A percentile compares a stretch with the other conserved stretches of the same genome.
Conservation (phyloP, 1,140 invertebrate genomes). For the Galleria mellonella region DNA sequence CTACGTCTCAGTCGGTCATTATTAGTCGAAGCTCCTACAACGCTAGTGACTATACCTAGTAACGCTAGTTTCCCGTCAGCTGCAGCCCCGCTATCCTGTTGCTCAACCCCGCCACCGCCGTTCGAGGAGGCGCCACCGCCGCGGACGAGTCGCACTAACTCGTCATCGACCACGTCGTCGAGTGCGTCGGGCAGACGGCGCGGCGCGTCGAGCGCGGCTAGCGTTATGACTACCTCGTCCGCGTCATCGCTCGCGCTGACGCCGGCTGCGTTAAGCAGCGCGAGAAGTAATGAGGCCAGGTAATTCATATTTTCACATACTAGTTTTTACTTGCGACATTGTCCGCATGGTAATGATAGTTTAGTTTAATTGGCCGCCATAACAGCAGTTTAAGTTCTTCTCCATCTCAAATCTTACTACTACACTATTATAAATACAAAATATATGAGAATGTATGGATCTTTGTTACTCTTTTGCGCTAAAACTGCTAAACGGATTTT, state of each 20-base stretch:
- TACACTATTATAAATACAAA: too few species aligned
- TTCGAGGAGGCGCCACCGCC: slow-evolving; percentile 85
- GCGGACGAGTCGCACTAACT: slow-evolving; percentile 73
- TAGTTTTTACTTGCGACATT: not conserved
- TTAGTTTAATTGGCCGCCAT: too few species aligned
- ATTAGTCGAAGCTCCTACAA: not conserved
- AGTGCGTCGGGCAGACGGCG: slow-evolving; percentile 72
- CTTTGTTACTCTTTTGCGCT: too few species aligned
- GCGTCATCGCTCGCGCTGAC: slow-evolving; percentile 82
- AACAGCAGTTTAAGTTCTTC: too few species aligned
- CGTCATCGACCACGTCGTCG: slow-evolving; percentile 70
- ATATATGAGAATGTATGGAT: too few species aligned
- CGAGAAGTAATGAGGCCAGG: slow-evolving; percentile 75
- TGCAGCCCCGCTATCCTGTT: slow-evolving; percentile 76
- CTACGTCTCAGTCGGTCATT: too few species aligned
- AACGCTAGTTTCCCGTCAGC: slow-evolving; percentile 58
- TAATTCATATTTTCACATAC: slow-evolving; percentile 10
- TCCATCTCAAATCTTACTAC: too few species aligned
- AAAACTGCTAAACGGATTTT: too few species aligned
- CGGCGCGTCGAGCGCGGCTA: slow-evolving; percentile 63
- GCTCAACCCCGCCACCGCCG: slow-evolving; percentile 90
- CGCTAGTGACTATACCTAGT: slow-evolving; percentile 23
- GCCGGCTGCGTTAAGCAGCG: slow-evolving; percentile 73
- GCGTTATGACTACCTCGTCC: slow-evolving; percentile 60
- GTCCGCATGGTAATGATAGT: too few species aligned